These are phyloP conservation scores for Gephyroberyx darwinii DNA, from an alignment of 2,797 vertebrate species.

Conservation along the genomic window DNA sequence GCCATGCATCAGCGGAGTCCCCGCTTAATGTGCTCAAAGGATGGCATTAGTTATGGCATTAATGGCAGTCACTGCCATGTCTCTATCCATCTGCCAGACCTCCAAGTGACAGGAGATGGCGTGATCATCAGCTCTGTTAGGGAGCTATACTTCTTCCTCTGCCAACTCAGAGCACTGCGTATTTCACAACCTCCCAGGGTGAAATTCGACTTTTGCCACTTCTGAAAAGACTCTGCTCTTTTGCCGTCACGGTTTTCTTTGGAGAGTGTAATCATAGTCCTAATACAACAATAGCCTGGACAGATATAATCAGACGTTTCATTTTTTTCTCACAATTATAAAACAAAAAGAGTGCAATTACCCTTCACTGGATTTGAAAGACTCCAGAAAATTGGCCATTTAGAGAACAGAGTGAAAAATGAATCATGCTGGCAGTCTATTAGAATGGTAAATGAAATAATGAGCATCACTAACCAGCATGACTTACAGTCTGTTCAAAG, in stretches of 20 bases:
- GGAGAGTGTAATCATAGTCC: slow-evolving; percentile 17
- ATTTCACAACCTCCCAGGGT: slow-evolving; percentile 56
- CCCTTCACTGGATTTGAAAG: slow-evolving; percentile 42
- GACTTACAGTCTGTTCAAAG: slow-evolving; percentile 53
- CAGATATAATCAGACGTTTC: slow-evolving; percentile 50
- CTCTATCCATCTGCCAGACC: slow-evolving; percentile 70
- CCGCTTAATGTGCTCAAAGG: slow-evolving; percentile 61
- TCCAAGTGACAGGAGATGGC: slow-evolving; percentile 66
- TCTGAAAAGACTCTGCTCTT: slow-evolving; percentile 62
- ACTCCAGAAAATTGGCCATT: slow-evolving; percentile 59
- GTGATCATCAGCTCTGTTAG: slow-evolving; percentile 64
- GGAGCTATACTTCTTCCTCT: slow-evolving; percentile 65
- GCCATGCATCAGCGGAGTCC: slow-evolving; percentile 56
- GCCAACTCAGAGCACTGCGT: slow-evolving; percentile 61
- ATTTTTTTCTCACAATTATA: slow-evolving; percentile 55
- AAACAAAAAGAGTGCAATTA: slow-evolving; percentile 57
- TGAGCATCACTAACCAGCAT: slow-evolving; percentile 39
- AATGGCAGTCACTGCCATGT: slow-evolving; percentile 56
- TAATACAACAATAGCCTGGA: slow-evolving; percentile 33
- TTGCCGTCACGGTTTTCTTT: slow-evolving; percentile 36
- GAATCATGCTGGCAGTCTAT: slow-evolving; percentile 57
- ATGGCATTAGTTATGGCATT: slow-evolving; percentile 65
- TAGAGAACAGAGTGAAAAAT: slow-evolving; percentile 48
- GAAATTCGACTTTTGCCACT: slow-evolving; percentile 73
- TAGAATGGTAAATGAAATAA: slow-evolving; percentile 61